phyloP scores from a whole-genome alignment of 1,140 invertebrate genomes.

The Leptinotarsa undecemlineata region DNA sequence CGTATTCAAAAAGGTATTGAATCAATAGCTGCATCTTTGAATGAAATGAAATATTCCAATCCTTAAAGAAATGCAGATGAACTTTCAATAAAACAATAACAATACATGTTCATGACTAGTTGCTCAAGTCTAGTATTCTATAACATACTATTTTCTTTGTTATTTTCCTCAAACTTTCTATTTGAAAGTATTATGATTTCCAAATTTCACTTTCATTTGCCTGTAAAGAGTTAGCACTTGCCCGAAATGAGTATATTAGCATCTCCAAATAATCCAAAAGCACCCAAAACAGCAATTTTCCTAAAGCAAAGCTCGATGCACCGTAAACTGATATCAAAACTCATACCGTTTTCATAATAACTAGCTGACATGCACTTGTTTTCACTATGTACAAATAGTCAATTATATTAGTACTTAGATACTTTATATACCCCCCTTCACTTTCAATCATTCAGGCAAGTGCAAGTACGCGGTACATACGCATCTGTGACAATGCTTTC shows the following conservation, averaged over 20 bases:
- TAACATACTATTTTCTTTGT: too few relatives aligned
- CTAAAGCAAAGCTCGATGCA: neutral
- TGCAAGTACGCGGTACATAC: neutral
- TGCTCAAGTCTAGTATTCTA: too few relatives aligned
- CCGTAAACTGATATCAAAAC: neutral
- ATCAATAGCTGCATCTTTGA: too few relatives aligned
- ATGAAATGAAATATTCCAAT: too few relatives aligned
- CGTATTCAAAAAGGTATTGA: too few relatives aligned
- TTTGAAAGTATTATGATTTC: too few relatives aligned
- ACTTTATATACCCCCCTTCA: conserved; percentile 22
- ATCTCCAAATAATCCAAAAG: neutral
- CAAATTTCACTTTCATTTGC: too few relatives aligned
- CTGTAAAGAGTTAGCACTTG: neutral
- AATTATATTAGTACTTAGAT: conserved; percentile 9
- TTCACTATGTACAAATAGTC: conserved; percentile 20
- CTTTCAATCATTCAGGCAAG: conserved; percentile 17
- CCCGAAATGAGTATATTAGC: neutral
- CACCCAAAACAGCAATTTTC: neutral
- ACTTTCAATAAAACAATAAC: too few relatives aligned
- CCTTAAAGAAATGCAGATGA: too few relatives aligned
- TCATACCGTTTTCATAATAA: conserved; percentile 20
- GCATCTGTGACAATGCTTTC: conserved; percentile 2
- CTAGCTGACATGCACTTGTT: conserved; percentile 6
- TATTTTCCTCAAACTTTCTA: too few relatives aligned
- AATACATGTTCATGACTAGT: too few relatives aligned